Percentiles rank a stretch among this genome's conserved stretches.
phyloP scores from a whole-genome alignment of 2,113 vertebrate species.

The Thermophis baileyi region DNA sequence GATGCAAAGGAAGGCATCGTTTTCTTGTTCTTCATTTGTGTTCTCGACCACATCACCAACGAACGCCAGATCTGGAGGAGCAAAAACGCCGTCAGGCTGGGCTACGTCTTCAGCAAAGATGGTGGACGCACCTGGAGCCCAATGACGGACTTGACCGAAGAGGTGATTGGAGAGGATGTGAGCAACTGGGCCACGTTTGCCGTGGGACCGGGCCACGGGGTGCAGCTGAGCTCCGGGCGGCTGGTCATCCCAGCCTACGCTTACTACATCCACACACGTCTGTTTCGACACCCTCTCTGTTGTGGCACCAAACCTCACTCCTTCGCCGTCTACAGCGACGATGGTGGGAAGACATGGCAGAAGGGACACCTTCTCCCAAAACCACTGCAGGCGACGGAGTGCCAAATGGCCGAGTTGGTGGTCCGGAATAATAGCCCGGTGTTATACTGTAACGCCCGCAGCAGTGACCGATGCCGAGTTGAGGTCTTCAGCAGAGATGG shows the following conservation, averaged over 20 bases:
- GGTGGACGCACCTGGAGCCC: conserved; percentile 76
- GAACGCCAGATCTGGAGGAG: rapidly evolving
- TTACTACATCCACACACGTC: conserved; percentile 68
- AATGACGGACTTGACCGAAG: conserved; percentile 79
- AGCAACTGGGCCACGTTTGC: conserved; percentile 86
- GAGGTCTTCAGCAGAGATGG: conserved; percentile 76
- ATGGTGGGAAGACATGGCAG: conserved; percentile 78
- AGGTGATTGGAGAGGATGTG: conserved; percentile 71
- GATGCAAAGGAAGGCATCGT: conserved; percentile 52
- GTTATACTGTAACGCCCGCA: conserved; percentile 86
- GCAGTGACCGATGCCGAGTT: conserved; percentile 62
- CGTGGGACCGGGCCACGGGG: conserved; percentile 88
- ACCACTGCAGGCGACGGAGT: conserved; percentile 71
- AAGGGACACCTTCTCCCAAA: conserved; percentile 56
- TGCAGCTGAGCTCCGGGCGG: conserved; percentile 79
- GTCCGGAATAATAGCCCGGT: conserved; percentile 54
- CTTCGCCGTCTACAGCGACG: conserved; percentile 85
- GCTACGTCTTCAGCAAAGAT: conserved; percentile 78
- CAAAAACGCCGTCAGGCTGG: conserved; percentile 79
- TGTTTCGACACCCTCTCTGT: conserved; percentile 51
- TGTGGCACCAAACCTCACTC: conserved; percentile 67
- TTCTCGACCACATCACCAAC: too few relatives aligned
- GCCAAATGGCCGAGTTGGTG: conserved; percentile 83
- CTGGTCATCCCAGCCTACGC: conserved; percentile 84
- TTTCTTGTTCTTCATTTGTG: conserved; percentile 92